Base-by-base conservation (phyloP, 1,140 invertebrate species). In the Lepidurus couesii region DNA sequence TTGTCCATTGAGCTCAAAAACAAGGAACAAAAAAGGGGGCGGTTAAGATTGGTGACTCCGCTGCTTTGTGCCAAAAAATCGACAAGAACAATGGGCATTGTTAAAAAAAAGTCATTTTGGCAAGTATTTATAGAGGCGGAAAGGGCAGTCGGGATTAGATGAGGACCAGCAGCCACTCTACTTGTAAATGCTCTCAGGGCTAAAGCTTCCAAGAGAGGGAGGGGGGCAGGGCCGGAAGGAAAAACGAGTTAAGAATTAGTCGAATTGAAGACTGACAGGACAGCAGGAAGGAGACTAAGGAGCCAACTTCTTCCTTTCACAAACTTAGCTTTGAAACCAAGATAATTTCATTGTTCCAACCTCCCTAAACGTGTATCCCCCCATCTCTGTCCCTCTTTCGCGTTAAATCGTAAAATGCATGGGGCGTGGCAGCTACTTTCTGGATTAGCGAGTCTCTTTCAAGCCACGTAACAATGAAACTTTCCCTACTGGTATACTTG, bases 201-300 rank as follows among this genome's bases (percentile, higher is more conserved):
- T 16, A 65, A 65, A 65, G 53, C 53, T 65, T 21, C 53, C 53
- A 13, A 65, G 53, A 65, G 53, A 65, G 8, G 53, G 53, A 21
- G 53, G 16, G 53, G 21, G 13, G 7, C 8, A 21, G 1, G 53
- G 53, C 4, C 16, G 53, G 53, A 65, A 65, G 53, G 45, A 65
- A 65, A 65, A 65, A 65, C 16, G 53, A 65, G 53, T n/a, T 65
- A 21, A 65, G 53, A 65, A 65, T 65, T 65, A 65, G 53, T 65
- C 53, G 53, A 21, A 65, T 65, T 65, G 53, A 65, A 65, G 53
- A 65, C n/a, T 65, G 53, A 65, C 53, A 65, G 21, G 53, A 65
- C 53, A 65, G 53, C 53, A 65, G 53, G 53, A 65, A 65, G 53
- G 53, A 65, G 53, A 47, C 45, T 16, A 16, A 16, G 10, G 0